Evolutionary conservation across 23 tunicate species (phyloP).

Genomic region (Aplidium turbinatum): DNA sequence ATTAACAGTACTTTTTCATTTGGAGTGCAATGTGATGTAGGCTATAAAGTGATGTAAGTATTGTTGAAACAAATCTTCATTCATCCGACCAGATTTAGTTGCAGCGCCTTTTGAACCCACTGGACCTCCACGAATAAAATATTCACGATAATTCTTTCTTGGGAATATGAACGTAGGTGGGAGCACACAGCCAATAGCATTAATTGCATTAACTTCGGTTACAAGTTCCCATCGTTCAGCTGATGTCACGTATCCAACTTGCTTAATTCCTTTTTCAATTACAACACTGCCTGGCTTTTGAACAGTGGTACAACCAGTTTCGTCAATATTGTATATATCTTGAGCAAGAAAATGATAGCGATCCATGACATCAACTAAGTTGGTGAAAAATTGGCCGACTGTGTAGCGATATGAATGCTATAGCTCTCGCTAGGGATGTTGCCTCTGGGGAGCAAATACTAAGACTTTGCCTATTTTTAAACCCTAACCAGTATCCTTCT

Average conservation of each 20-base stretch:
- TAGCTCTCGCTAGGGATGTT: too few species aligned
- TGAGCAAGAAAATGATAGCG: background rate
- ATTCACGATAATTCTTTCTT: background rate
- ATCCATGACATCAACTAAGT: background rate
- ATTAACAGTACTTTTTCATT: background rate
- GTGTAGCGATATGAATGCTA: too few species aligned
- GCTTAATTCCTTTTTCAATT: background rate
- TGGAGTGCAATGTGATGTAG: background rate
- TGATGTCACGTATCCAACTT: constrained; percentile 1
- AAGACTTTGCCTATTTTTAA: too few species aligned
- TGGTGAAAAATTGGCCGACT: background rate
- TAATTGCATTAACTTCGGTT: background rate
- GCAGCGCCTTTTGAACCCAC: background rate
- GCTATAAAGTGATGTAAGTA: background rate
- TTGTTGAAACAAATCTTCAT: background rate
- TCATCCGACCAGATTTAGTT: background rate
- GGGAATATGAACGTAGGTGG: background rate
- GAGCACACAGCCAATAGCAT: background rate
- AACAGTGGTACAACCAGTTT: constrained; percentile 1
- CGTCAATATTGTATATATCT: background rate
- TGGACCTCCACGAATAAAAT: background rate
- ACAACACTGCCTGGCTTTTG: background rate
- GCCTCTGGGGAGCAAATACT: too few species aligned
- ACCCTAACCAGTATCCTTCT: too few species aligned
- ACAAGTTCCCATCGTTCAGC: background rate